A percentile compares a stretch with the other conserved stretches of the same genome.
phyloP scores from a whole-genome alignment of 2,888 invertebrate genomes.

The Rotaria socialis region DNA sequence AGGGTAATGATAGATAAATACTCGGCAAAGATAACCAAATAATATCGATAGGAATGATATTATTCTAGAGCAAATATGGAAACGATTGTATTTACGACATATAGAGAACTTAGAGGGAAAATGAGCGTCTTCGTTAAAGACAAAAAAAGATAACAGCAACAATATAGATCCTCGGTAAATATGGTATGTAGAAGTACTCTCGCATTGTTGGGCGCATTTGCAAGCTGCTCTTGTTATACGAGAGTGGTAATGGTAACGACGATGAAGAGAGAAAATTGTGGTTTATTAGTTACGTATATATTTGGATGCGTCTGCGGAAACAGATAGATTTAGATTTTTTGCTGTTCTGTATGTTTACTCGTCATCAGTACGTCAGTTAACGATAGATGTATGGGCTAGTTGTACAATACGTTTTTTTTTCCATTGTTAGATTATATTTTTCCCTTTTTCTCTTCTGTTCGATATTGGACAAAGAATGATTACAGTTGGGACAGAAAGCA shows the following conservation, averaged over 20 bases:
- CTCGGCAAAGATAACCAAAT: background rate
- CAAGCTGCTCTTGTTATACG: background rate
- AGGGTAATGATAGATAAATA: background rate
- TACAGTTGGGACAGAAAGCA: background rate
- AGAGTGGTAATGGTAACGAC: background rate
- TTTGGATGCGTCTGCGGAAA: background rate
- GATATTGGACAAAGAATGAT: background rate
- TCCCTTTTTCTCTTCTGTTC: background rate
- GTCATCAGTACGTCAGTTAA: background rate
- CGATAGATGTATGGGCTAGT: background rate
- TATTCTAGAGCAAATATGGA: background rate
- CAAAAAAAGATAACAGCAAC: background rate
- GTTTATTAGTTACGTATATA: background rate
- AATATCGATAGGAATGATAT: background rate
- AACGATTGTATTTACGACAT: background rate
- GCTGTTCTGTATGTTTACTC: background rate
- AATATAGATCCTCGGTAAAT: background rate
- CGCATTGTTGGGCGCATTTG: background rate
- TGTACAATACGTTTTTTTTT: background rate
- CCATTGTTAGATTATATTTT: background rate
- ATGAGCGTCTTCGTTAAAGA: background rate
- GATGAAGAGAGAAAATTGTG: background rate
- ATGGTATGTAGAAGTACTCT: background rate
- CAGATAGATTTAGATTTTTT: conserved; percentile 8
- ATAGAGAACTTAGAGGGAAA: background rate